phyloP scores from a whole-genome alignment of 2,113 vertebrate genomes.

The Tupaia chinensis region DNA sequence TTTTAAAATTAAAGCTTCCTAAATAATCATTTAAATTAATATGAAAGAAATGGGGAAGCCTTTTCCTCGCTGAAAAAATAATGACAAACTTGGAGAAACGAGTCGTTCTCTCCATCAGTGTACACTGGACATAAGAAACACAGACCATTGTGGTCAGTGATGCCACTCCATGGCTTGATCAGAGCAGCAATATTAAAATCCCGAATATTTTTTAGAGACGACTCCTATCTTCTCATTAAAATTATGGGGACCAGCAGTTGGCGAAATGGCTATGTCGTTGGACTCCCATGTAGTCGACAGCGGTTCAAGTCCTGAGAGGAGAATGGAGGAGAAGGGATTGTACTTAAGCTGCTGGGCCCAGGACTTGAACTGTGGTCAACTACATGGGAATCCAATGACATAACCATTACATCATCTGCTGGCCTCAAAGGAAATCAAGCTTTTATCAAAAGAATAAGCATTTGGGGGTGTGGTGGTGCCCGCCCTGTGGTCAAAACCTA shows the following conservation, averaged over 20 bases:
- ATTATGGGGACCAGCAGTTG: too few relatives aligned
- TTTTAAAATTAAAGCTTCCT: background rate
- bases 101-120: background rate
- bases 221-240: background rate
- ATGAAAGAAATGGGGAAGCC: background rate
- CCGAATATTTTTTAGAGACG: background rate
- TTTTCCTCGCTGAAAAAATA: conserved; percentile 10
- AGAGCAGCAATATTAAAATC: background rate
- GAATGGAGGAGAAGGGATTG: too few relatives aligned
- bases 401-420: too few relatives aligned
- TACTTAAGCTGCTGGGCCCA: too few relatives aligned
- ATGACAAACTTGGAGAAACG: background rate
- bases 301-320: too few relatives aligned
- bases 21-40: background rate
- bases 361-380: too few relatives aligned
- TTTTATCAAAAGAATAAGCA: background rate
- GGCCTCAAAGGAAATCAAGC: background rate
- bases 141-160: background rate
- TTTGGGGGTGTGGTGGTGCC: too few relatives aligned
- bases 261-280: too few relatives aligned
- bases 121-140: background rate
- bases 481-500: too few relatives aligned
- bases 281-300: too few relatives aligned
- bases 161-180: background rate
- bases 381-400: too few relatives aligned